A percentile compares a stretch with the other conserved stretches of the same genome.
Conservation (phyloP, 1,140 invertebrate species). For the Meloidogyne chitwoodi region DNA sequence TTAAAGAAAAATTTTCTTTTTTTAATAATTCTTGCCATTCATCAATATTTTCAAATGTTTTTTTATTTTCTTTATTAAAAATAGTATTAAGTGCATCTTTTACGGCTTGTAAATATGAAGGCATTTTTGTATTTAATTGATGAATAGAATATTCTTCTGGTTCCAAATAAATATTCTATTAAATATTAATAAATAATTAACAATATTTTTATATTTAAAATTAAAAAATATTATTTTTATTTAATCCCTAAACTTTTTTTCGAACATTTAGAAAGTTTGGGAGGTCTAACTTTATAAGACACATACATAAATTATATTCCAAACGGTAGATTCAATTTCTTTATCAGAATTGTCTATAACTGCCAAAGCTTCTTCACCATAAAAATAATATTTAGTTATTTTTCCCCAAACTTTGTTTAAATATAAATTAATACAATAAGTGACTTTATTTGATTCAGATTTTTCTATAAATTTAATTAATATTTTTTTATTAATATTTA, state of each 20-base stretch:
- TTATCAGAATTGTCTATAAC: neutral
- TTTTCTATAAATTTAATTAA: neutral
- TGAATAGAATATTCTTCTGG: neutral
- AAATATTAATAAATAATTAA: neutral
- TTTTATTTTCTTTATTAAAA: neutral
- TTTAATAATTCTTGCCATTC: neutral
- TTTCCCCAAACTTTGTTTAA: neutral
- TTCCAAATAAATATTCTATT: neutral
- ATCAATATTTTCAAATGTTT: neutral
- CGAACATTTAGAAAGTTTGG: too few species aligned
- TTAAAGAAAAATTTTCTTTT: neutral
- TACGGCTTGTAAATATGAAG: neutral
- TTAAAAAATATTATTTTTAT: too few species aligned
- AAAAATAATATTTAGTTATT: neutral
- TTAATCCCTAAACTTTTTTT: too few species aligned
- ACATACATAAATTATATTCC: neutral
- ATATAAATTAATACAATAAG: neutral
- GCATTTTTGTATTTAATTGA: neutral
- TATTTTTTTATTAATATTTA: neutral
- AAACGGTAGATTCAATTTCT: neutral
- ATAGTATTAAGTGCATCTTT: neutral
- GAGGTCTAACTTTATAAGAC: neutral
- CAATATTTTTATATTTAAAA: too few species aligned
- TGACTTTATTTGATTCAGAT: neutral
- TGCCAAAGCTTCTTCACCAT: neutral